These are phyloP conservation scores for Ischnura elegans DNA, from an alignment of 2,888 invertebrate genomes.

Conservation along the genomic window DNA sequence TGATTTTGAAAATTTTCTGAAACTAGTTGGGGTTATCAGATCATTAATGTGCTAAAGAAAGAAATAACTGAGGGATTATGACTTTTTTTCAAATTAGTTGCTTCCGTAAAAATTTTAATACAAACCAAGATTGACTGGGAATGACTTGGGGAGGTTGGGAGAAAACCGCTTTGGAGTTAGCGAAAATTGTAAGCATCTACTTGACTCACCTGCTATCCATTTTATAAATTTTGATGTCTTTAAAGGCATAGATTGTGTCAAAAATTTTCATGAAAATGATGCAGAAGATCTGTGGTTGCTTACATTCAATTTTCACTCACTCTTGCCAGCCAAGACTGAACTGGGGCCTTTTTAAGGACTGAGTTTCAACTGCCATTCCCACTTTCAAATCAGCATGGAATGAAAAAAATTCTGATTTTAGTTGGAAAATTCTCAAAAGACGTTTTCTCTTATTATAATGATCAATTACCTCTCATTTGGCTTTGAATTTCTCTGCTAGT, in stretches of 20 bases:
- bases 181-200: neutral
- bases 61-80: neutral
- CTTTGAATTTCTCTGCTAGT: neutral
- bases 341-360: neutral
- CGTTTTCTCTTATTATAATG: no score
- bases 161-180: neutral
- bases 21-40: neutral
- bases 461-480: neutral
- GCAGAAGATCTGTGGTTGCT: neutral
- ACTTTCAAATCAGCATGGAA: neutral
- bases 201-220: neutral
- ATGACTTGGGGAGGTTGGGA: constrained; percentile 17
- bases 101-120: neutral
- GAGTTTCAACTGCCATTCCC: neutral
- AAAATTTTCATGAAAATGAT: neutral
- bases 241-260: neutral
- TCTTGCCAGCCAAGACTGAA: neutral
- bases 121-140: neutral
- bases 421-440: neutral
- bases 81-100: neutral
- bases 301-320: neutral
- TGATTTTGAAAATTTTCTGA: neutral
- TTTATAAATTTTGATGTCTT: neutral
- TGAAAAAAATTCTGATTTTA: neutral
- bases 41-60: neutral